Percentiles rank a stretch among this genome's conserved stretches.
Evolutionary conservation across 37 sponge, comb jelly and placozoan species (phyloP).

Genomic region (Ephydatia muelleri): DNA sequence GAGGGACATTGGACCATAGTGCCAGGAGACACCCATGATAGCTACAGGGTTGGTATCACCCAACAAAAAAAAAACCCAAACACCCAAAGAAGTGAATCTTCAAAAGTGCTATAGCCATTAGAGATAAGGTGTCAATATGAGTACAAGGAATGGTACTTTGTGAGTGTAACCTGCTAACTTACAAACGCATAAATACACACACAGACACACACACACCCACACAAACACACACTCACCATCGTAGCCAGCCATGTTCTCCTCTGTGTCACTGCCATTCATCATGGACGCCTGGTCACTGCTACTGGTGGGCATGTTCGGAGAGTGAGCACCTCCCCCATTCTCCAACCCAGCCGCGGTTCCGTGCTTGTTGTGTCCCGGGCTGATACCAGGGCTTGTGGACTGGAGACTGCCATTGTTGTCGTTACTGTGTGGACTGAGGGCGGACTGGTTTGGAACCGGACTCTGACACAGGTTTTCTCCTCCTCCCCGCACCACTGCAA

Average conservation of each 20-base stretch:
- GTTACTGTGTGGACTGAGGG: slow-evolving; percentile 8
- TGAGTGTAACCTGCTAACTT: too few species aligned
- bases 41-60: too few species aligned
- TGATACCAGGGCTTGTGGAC: slow-evolving; percentile 2
- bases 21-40: too few species aligned
- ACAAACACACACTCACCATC: not conserved
- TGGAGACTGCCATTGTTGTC: slow-evolving; percentile 8
- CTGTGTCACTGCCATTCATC: slow-evolving; percentile 21
- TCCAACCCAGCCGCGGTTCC: not conserved
- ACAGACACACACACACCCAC: not conserved
- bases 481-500: not conserved
- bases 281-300: slow-evolving; percentile 66
- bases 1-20: too few species aligned
- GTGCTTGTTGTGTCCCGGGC: not conserved
- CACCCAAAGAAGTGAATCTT: too few species aligned
- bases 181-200: too few species aligned
- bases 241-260: not conserved
- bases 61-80: too few species aligned
- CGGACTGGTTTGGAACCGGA: slow-evolving; percentile 7
- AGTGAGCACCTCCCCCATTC: not conserved
- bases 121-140: too few species aligned
- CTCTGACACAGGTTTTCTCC: not conserved
- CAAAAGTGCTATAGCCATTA: too few species aligned
- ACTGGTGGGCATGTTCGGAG: slow-evolving; percentile 60
- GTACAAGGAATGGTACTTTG: too few species aligned